Evolutionary conservation across 2,113 vertebrate species (phyloP).

Genomic region (Steatornis caripensis): DNA sequence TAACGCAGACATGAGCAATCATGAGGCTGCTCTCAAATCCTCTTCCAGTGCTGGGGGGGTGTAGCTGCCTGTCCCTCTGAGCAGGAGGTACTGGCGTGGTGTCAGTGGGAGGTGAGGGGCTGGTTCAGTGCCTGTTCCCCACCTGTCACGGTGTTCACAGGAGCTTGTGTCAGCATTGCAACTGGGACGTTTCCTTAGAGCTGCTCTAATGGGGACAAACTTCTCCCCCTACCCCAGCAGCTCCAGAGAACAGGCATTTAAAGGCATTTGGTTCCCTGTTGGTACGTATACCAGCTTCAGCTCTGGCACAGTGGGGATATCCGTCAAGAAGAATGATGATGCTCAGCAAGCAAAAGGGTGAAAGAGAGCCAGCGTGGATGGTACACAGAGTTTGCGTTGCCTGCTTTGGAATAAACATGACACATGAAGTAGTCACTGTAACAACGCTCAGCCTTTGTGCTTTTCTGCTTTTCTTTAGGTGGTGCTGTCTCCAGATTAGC

Average conservation of each 20-base stretch:
- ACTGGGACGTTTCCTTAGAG: fast-evolving
- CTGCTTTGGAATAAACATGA: background rate
- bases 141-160: background rate
- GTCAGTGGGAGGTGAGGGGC: background rate
- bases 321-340: background rate
- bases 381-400: background rate
- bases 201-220: background rate
- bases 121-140: background rate
- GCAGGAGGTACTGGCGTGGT: background rate
- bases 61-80: background rate
- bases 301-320: background rate
- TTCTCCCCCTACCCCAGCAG: background rate
- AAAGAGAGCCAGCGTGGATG: background rate
- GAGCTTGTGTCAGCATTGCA: fast-evolving
- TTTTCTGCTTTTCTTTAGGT: background rate
- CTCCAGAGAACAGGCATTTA: background rate
- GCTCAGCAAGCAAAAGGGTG: background rate
- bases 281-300: background rate
- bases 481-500: background rate
- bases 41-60: fast-evolving
- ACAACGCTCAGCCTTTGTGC: background rate
- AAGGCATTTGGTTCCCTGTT: background rate
- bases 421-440: background rate
- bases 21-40: background rate
- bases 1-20: background rate